Conservation (phyloP, 2,113 vertebrate species). For the Cottus gobio region DNA sequence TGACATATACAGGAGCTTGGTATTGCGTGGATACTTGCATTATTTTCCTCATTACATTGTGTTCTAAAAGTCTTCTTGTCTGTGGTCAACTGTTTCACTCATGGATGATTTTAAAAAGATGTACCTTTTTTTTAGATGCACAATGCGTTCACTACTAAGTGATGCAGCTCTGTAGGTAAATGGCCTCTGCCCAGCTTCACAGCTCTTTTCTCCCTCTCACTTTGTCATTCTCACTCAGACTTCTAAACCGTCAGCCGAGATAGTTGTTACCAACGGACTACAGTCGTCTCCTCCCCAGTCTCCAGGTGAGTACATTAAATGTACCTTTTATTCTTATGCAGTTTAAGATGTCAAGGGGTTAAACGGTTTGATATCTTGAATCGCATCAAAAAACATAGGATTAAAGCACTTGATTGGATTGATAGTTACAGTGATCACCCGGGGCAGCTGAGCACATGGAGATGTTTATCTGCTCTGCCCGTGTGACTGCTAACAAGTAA, state of each 20-base stretch:
- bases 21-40: neutral
- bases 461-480: neutral
- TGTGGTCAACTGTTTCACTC: neutral
- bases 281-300: constrained; percentile 64
- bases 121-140: neutral
- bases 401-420: neutral
- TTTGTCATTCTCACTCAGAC: constrained; percentile 38
- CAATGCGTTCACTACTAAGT: neutral
- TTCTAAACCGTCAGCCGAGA: constrained; percentile 43
- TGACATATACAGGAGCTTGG: neutral
- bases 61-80: neutral
- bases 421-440: neutral
- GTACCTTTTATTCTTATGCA: neutral
- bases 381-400: neutral
- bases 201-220: neutral
- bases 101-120: neutral
- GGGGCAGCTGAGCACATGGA: neutral
- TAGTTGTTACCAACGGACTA: constrained; percentile 56
- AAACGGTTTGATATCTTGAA: neutral
- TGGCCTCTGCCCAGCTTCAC: neutral
- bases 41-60: neutral
- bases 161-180: neutral
- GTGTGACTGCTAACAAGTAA: neutral
- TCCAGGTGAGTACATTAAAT: constrained; percentile 77
- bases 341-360: neutral